These are phyloP conservation scores for Phengaris arion DNA, from an alignment of 2,888 invertebrate species.

Conservation along the genomic window DNA sequence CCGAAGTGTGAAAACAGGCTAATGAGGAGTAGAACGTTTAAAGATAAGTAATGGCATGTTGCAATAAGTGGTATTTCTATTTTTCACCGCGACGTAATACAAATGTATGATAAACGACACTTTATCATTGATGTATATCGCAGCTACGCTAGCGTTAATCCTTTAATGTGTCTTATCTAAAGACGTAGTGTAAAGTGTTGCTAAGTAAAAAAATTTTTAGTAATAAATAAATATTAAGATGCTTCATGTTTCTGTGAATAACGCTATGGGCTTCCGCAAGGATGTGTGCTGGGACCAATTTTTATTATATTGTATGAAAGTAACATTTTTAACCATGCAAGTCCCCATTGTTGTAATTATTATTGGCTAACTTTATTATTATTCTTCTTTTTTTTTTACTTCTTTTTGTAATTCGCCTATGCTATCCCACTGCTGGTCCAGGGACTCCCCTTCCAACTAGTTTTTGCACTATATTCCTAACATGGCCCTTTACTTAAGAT, in stretches of 20 bases:
- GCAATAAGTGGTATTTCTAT: neutral
- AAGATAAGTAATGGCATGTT: conserved; percentile 2
- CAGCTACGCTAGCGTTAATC: conserved; percentile 10
- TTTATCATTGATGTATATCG: conserved; percentile 25
- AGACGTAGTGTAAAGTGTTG: neutral
- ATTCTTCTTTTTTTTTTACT: too few relatives aligned
- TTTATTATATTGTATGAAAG: neutral
- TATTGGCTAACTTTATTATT: too few relatives aligned
- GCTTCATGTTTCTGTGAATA: neutral
- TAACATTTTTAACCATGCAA: neutral
- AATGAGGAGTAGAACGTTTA: neutral
- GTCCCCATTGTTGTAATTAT: too few relatives aligned
- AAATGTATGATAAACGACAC: conserved; percentile 23
- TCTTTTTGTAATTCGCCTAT: too few relatives aligned
- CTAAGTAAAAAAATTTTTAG: conserved; percentile 4
- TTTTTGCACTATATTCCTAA: too few relatives aligned
- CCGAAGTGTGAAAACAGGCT: neutral
- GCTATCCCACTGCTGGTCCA: too few relatives aligned
- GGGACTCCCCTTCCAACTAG: too few relatives aligned
- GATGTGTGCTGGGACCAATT: neutral
- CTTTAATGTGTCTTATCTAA: conserved; percentile 17
- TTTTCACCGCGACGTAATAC: conserved; percentile 5
- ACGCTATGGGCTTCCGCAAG: neutral
- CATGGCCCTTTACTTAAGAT: neutral
- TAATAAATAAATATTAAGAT: neutral